Percentiles rank a stretch among this genome's conserved stretches.
Conservation (phyloP, 2,888 invertebrate species). For the Drosophila anceps region DNA sequence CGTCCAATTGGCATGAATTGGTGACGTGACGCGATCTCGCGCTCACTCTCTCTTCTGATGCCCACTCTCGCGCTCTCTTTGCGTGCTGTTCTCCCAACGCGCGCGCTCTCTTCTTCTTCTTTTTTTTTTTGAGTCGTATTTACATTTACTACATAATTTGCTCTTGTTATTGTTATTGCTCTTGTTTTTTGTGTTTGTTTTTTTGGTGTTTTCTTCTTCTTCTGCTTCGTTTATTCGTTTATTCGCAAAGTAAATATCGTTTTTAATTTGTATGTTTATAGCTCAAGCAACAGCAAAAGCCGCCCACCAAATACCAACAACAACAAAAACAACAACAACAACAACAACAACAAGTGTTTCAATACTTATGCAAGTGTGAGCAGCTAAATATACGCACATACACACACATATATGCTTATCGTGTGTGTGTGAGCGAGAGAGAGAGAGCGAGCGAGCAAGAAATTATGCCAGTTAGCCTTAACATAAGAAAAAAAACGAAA, state of each 20-base stretch:
- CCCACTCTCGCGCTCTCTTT: neutral
- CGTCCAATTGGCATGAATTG: constrained; percentile 80
- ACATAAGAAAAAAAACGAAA: constrained; percentile 43
- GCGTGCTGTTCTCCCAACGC: neutral
- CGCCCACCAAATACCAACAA: constrained; percentile 48
- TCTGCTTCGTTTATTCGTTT: constrained; percentile 35
- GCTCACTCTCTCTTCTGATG: constrained; percentile 23
- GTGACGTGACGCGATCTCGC: constrained; percentile 75
- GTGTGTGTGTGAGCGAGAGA: constrained; percentile 47
- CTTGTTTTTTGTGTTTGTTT: constrained; percentile 4
- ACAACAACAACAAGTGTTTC: constrained; percentile 33
- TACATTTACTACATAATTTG: constrained; percentile 29
- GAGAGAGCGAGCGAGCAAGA: constrained; percentile 66
- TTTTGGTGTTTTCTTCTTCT: constrained; percentile 39
- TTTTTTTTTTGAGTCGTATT: too few relatives aligned
- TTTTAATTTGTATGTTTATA: constrained; percentile 54
- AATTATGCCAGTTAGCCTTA: constrained; percentile 59
- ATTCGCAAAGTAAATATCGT: constrained; percentile 58
- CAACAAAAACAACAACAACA: constrained; percentile 30
- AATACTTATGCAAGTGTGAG: constrained; percentile 14
- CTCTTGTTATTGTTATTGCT: constrained; percentile 38
- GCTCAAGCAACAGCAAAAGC: constrained; percentile 66
- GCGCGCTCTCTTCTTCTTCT: constrained; percentile 24
- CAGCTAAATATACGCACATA: neutral
- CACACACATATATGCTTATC: neutral